Percentiles rank a stretch among this genome's conserved stretches.
Conservation (phyloP, 2,888 invertebrate genomes). For the Ligdia adustata region DNA sequence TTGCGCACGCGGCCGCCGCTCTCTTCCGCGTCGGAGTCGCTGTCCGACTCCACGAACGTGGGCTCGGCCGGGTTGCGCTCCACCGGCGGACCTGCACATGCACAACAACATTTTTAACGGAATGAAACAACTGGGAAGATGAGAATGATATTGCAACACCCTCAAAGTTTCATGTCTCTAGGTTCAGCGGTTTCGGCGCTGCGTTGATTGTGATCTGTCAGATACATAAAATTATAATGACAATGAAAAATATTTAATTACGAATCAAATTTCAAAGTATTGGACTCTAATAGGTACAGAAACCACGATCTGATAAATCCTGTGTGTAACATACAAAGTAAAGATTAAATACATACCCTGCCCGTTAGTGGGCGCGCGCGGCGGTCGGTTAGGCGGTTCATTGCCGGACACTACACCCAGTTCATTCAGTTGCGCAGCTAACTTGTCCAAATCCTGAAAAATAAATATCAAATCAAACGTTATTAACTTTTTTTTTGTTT, state of each 20-base stretch:
- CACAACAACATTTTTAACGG: background rate
- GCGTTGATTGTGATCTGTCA: too few species aligned
- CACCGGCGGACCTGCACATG: slow-evolving; percentile 70
- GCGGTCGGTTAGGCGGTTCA: slow-evolving; percentile 85
- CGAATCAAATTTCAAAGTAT: too few species aligned
- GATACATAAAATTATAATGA: too few species aligned
- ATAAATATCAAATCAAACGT: background rate
- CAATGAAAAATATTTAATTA: too few species aligned
- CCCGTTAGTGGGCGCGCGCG: slow-evolving; percentile 75
- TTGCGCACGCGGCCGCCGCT: slow-evolving; percentile 91
- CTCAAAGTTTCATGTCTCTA: too few species aligned
- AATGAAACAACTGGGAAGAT: background rate
- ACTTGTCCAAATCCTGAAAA: slow-evolving; percentile 96
- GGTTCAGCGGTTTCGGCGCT: too few species aligned
- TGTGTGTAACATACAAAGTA: too few species aligned
- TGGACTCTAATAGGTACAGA: too few species aligned
- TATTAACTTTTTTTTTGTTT: too few species aligned
- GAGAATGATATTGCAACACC: too few species aligned
- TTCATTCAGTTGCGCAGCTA: slow-evolving; percentile 98
- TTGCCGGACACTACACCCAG: slow-evolving; percentile 92
- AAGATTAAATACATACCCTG: slow-evolving; percentile 56
- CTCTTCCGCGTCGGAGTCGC: slow-evolving; percentile 92
- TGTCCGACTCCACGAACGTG: slow-evolving; percentile 89
- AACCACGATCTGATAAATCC: too few species aligned
- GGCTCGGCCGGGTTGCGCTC: slow-evolving; percentile 85